phyloP scores from a whole-genome alignment of 1,140 invertebrate species.

The Trachymyrmex septentrionalis region DNA sequence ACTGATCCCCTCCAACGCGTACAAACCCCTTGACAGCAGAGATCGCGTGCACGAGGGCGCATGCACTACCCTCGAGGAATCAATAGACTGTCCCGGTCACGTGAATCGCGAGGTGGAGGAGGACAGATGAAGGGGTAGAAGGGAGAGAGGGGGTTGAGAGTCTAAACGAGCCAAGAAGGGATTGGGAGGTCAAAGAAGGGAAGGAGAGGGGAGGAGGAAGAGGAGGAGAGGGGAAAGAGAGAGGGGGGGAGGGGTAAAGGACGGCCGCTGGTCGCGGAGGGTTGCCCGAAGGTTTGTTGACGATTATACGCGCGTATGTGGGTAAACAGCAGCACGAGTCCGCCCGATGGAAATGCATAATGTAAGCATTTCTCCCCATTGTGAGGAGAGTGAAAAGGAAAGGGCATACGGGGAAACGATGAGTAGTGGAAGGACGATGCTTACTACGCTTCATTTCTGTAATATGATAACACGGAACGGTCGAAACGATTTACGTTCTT shows the following conservation, averaged over 20 bases:
- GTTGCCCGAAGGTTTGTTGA: slow-evolving; percentile 73
- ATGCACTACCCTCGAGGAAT: slow-evolving; percentile 81
- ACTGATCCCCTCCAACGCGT: slow-evolving; percentile 52
- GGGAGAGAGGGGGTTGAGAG: slow-evolving; percentile 8
- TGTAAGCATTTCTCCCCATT: slow-evolving; percentile 15
- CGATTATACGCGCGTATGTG: slow-evolving; percentile 68
- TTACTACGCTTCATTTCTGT: slow-evolving; percentile 9
- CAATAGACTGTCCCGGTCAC: slow-evolving; percentile 83
- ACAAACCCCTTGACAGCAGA: slow-evolving; percentile 75
- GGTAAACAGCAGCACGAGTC: slow-evolving; percentile 74
- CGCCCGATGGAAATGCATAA: slow-evolving; percentile 40
- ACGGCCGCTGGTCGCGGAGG: slow-evolving; percentile 25
- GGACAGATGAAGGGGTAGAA: slow-evolving; percentile 4
- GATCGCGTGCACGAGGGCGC: slow-evolving; percentile 80
- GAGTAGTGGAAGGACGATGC: not conserved
- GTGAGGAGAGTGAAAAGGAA: not conserved
- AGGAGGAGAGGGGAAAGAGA: not conserved
- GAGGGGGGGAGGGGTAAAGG: not conserved
- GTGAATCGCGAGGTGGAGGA: slow-evolving; percentile 75
- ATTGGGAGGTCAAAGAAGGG: not conserved
- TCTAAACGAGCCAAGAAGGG: slow-evolving; percentile 36
- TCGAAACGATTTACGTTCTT: not conserved
- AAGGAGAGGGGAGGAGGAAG: not conserved
- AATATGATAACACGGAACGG: not conserved
- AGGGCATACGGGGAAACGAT: not conserved